Evolutionary conservation across 2,113 vertebrate species (phyloP).

Genomic region (Pteronura brasiliensis): DNA sequence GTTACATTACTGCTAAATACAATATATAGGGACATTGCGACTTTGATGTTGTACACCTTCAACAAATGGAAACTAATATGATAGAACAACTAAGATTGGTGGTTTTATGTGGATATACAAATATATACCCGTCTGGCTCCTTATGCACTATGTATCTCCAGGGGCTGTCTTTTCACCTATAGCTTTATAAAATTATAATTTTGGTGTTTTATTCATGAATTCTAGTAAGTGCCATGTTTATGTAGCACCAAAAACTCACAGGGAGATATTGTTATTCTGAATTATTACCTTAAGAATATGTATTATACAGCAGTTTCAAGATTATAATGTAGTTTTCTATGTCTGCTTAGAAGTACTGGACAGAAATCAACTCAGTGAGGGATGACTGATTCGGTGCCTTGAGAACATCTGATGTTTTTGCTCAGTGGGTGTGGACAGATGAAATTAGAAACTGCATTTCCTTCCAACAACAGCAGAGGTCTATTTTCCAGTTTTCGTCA

Average conservation of each 20-base stretch:
- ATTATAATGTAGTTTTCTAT: not conserved
- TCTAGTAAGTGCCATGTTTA: slow-evolving; percentile 29
- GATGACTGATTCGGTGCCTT: not conserved
- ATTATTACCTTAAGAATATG: not conserved
- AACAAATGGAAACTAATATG: slow-evolving; percentile 85
- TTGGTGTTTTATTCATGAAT: slow-evolving; percentile 64
- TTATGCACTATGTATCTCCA: slow-evolving; percentile 19
- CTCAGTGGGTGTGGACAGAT: not conserved
- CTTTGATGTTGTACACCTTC: slow-evolving; percentile 87
- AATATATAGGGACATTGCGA: slow-evolving; percentile 81
- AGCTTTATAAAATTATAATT: slow-evolving; percentile 67
- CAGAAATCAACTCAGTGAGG: not conserved
- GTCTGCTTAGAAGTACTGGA: not conserved
- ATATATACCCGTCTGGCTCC: slow-evolving; percentile 72
- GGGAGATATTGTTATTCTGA: not conserved
- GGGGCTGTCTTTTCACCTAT: slow-evolving; percentile 68
- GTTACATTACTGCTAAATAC: slow-evolving; percentile 88
- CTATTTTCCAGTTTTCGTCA: not conserved
- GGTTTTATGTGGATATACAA: slow-evolving; percentile 78
- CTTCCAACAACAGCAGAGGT: not conserved
- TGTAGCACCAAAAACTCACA: not conserved
- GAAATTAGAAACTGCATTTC: not conserved
- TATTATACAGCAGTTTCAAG: not conserved
- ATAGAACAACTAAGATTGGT: slow-evolving; percentile 79
- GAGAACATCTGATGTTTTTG: not conserved